Conservation (phyloP, 1,140 invertebrate species). For the Phthorimaea operculella region DNA sequence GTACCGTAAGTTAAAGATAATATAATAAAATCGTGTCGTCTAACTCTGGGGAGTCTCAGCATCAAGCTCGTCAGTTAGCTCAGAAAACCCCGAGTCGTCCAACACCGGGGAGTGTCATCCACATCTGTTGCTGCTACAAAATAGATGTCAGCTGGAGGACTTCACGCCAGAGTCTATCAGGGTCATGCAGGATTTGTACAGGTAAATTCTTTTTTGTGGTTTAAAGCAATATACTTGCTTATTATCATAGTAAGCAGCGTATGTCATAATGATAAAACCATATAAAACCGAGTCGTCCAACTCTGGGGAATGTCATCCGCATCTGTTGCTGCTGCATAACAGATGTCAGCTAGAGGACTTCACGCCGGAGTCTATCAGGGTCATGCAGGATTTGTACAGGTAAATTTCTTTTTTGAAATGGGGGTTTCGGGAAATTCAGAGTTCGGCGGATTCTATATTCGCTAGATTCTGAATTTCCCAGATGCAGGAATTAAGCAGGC, state of each 20-base stretch:
- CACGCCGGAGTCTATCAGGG: constrained; percentile 70
- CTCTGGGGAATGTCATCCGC: constrained; percentile 76
- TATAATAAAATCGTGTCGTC: no score
- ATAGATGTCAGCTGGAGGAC: constrained; percentile 77
- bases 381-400: constrained; percentile 73
- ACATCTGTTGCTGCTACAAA: constrained; percentile 81
- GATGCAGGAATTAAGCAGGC: no score
- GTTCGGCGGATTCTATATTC: no score
- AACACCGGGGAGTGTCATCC: constrained; percentile 74
- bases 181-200: constrained; percentile 73
- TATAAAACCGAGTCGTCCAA: constrained; percentile 35
- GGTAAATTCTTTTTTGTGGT: no score
- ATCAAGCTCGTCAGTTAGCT: constrained; percentile 31
- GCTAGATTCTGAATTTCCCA: no score
- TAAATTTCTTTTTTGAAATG: no score
- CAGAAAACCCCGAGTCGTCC: constrained; percentile 37
- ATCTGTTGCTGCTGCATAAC: constrained; percentile 82
- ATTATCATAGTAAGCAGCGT: no score
- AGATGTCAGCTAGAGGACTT: constrained; percentile 78
- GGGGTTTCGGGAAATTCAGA: no score
- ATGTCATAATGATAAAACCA: no score
- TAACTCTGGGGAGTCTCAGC: no score
- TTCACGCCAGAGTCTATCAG: constrained; percentile 73
- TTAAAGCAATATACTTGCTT: no score
- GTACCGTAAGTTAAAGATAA: no score